Evolutionary conservation across 2,797 vertebrate species (phyloP), one percentile per base, ranked within the genome.

Genomic region (Poecilia wingei): DNA sequence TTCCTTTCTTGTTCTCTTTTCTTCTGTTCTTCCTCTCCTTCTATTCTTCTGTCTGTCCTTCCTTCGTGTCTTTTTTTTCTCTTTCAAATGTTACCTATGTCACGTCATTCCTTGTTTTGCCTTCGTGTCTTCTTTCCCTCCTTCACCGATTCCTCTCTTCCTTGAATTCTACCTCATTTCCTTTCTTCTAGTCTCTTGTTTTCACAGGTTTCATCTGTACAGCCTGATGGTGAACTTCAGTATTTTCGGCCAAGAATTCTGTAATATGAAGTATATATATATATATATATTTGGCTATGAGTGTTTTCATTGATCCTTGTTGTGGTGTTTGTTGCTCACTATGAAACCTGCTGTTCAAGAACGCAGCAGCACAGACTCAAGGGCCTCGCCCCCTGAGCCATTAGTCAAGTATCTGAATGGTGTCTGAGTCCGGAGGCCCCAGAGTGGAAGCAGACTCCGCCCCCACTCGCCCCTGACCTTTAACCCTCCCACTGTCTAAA

Each of bases 331-430:
- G 25, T 25, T 69, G 10, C 22, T 72, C 36, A 79, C 69, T 83
- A 79, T 76, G 55, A 72, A 75, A 53, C 78, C 79, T 36, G 55
- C 6, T 80, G 51, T 73, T 80, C 78, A 74, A 72, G 70, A 84
- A 64, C 82, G 72, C 80, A 72, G 72, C 80, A 72, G 9, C 59
- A 22, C 72, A 78, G 81, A 73, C 80, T 87, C 90, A 86, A 91
- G 86, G 70, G 86, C 89, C 88, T 91, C 86, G 46, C 90, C 88
- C 80, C 80, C 80, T 75, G 49, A 87, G 89, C 91, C 91, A 90
- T 94, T 92, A 82, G 87, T 94, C 92, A 94, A 93, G 90, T 81
- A 81, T 82, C 83, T 94, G 92, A 95, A 94, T 94, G 91, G 90
- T 84, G 83, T 83, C 86, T 84, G 75, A 90, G 87, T 90, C 89